Evolutionary conservation across 2,888 invertebrate species (phyloP).

Genomic region (Cyclophora punctaria): DNA sequence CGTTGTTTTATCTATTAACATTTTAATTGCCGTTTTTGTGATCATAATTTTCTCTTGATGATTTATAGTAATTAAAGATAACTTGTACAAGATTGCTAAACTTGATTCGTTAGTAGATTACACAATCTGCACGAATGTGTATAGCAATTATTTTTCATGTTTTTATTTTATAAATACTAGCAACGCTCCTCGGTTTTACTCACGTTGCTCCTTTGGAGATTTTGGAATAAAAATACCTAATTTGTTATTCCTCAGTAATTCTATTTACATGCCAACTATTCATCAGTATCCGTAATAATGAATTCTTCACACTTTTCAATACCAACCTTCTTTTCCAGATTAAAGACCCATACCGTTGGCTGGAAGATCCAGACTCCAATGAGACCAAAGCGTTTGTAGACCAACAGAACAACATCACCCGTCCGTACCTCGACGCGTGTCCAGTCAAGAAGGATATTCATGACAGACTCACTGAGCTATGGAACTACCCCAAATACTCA

Average conservation of each 20-base stretch:
- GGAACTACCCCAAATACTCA: constrained; percentile 97
- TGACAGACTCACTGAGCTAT: constrained; percentile 87
- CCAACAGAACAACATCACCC: constrained; percentile 90
- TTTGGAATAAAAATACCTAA: background rate
- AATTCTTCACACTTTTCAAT: background rate
- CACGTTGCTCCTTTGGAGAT: background rate
- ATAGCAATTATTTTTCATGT: background rate
- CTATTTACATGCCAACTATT: background rate
- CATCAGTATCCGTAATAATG: background rate
- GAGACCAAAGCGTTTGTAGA: constrained; percentile 94
- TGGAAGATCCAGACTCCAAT: constrained; percentile 95
- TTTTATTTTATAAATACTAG: background rate
- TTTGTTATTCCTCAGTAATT: background rate
- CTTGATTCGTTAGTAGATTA: no score
- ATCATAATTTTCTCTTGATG: no score
- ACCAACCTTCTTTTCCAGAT: constrained; percentile 69
- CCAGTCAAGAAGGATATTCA: constrained; percentile 82
- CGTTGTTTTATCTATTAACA: no score
- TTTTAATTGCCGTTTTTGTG: no score
- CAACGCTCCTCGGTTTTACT: background rate
- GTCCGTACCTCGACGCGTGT: constrained; percentile 88
- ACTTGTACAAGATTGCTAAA: no score
- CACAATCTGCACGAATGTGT: no score
- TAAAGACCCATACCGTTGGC: constrained; percentile 94
- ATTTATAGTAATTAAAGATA: no score